Conservation (phyloP, 2,113 vertebrate species). For the Agapornis roseicollis region DNA sequence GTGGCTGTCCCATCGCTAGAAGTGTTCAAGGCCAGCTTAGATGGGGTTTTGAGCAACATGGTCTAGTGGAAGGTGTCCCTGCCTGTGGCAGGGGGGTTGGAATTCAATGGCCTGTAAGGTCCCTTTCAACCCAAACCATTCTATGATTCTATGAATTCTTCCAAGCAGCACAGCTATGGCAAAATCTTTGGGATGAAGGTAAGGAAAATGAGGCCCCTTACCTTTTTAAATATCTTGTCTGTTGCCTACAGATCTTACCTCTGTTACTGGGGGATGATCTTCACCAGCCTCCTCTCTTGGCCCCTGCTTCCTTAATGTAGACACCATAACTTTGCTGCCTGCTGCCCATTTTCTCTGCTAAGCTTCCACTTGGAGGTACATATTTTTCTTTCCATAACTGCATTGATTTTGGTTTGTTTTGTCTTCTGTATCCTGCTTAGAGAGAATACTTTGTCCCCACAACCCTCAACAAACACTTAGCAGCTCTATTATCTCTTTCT, state of each 20-base stretch:
- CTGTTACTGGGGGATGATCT: background rate
- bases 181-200: background rate
- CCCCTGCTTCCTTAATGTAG: background rate
- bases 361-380: background rate
- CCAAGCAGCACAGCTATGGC: background rate
- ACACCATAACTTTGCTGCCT: background rate
- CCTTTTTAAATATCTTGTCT: background rate
- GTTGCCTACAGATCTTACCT: background rate
- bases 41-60: background rate
- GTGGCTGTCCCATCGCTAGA: background rate
- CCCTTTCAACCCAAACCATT: background rate
- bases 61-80: background rate
- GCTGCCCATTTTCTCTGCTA: background rate
- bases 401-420: background rate
- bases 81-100: background rate
- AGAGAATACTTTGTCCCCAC: background rate
- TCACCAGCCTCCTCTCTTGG: background rate
- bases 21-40: background rate
- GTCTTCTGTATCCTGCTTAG: background rate
- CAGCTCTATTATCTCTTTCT: slow-evolving; percentile 26
- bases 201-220: background rate
- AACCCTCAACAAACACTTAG: background rate
- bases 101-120: background rate
- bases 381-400: background rate
- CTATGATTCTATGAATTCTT: background rate